A percentile compares a stretch with the other conserved stretches of the same genome.
These are phyloP conservation scores for Penelope pileata DNA, from an alignment of 2,113 vertebrate genomes.

Conservation along the genomic window DNA sequence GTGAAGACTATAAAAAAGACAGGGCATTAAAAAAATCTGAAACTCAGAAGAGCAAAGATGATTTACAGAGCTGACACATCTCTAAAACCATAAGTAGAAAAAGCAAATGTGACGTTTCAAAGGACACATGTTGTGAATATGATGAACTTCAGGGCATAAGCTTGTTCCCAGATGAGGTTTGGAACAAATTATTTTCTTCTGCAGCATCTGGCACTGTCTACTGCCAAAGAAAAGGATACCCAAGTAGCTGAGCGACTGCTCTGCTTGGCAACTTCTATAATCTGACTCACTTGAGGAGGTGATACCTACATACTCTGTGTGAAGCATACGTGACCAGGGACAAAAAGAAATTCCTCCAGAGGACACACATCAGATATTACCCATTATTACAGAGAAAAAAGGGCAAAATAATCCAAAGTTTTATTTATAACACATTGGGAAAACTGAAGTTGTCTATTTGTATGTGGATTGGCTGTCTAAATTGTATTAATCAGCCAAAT, in stretches of 20 bases:
- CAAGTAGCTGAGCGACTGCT: background rate
- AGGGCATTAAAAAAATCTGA: background rate
- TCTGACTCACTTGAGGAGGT: background rate
- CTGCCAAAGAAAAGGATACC: background rate
- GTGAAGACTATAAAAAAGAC: background rate
- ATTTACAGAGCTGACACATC: background rate
- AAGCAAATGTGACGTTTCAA: slow-evolving; percentile 8
- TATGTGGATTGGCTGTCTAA: background rate
- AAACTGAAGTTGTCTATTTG: background rate
- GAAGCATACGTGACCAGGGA: background rate
- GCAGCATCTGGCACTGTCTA: background rate
- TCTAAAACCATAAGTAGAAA: background rate
- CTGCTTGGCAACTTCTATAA: background rate
- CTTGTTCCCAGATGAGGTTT: slow-evolving; percentile 6
- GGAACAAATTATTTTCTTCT: slow-evolving; percentile 21
- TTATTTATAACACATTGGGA: background rate
- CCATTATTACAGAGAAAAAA: background rate
- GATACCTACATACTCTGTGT: background rate
- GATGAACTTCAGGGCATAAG: background rate
- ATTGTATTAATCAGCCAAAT: background rate
- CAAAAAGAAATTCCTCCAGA: background rate
- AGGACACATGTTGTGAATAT: background rate
- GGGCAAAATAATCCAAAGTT: background rate
- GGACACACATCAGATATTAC: background rate
- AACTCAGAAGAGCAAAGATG: background rate